Base-by-base conservation (phyloP, 2,888 invertebrate species). In the Diabrotica balteata region DNA sequence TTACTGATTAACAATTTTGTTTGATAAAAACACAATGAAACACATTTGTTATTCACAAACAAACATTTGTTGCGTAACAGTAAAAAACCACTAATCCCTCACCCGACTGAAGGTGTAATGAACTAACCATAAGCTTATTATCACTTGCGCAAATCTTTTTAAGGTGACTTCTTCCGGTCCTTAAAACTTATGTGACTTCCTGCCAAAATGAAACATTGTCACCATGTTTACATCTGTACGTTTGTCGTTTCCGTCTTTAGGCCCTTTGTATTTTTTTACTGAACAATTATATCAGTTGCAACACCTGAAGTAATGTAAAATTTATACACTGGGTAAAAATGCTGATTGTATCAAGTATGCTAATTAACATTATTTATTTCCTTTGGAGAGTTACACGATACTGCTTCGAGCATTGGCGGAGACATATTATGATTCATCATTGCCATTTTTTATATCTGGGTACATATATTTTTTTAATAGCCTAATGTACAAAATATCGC, bases 161-260 rank as follows among this genome's bases (percentile, higher is more conserved):
- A 70, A 73, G 72, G 63, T 68, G 70, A 54, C 67, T 62, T 47
- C 69, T 73, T 73, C 75, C 76, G 71, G 65, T 53, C 51, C 62
- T 62, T 54, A 62, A 60, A 63, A 72, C 42, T 57, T 68, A 70
- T 72, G 71, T 71, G 73, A 76, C 73, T 74, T 78, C 78, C 78
- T 73, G 76, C 73, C 71, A 63, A 47, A 47, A 72, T 72, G 67
- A 71, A 72, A 74, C 68, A 73, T 73, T 76, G 77, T 78, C 78
- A 76, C 71, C 70, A 71, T 77, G 76, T 80, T 80, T 78, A 78
- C 79, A 78, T 77, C 75, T 76, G 77, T 79, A 77, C 77, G 58
- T 32, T 63, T 60, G 68, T 68, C 73, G 73, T 76, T 78, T 79
- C 79, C 79, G 75, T 58, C 52, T 52, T 44, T 72, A 63, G 61